Evolutionary conservation across 1,140 invertebrate species (phyloP).

Genomic region (Portunus trituberculatus): DNA sequence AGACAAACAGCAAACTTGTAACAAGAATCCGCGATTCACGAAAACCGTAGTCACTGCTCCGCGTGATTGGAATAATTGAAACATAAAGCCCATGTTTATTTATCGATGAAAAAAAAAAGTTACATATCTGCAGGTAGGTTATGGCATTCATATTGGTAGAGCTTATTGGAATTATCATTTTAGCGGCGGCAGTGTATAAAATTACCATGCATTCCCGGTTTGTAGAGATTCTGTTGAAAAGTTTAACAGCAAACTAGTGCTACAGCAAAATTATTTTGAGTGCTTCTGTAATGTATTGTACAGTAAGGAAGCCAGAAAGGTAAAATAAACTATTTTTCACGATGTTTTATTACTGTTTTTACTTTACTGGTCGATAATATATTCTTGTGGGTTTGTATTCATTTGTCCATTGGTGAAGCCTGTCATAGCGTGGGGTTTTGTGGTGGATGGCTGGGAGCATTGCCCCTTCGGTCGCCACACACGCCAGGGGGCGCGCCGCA

Average conservation of each 20-base stretch:
- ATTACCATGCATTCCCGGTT: neutral
- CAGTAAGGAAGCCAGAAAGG: no score
- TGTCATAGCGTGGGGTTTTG: neutral
- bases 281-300: no score
- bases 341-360: no score
- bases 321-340: no score
- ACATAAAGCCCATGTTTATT: neutral
- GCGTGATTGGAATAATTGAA: neutral
- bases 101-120: neutral
- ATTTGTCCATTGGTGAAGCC: no score
- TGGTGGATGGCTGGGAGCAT: neutral
- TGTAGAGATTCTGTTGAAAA: neutral
- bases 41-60: no score
- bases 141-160: neutral
- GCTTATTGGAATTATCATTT: neutral
- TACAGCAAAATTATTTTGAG: no score
- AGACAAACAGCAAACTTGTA: no score
- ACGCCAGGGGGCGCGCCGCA: neutral
- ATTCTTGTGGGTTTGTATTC: no score
- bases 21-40: no score
- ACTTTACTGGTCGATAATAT: no score
- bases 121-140: neutral
- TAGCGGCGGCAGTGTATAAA: neutral
- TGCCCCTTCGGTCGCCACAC: neutral
- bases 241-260: no score